Base-by-base conservation (phyloP, 2,797 vertebrate species). In the Mormyrops attenuatus region DNA sequence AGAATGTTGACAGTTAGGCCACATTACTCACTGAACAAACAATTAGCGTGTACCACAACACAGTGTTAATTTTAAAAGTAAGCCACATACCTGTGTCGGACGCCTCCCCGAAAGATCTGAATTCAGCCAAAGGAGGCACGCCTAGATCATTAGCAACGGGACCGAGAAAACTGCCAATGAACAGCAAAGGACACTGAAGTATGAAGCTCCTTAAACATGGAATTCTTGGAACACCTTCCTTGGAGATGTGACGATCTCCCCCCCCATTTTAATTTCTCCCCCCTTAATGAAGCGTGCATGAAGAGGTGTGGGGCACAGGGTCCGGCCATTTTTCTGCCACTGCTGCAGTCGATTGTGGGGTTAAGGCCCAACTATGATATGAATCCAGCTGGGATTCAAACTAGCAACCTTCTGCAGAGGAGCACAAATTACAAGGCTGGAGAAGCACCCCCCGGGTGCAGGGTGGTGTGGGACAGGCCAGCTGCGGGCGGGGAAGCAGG, bases 71-170 rank as follows among this genome's bases (percentile, higher is more conserved):
- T 82, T 82, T 15, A 38, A 41, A 38, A 5, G 41, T 82, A 82
- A 47, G 17, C 20, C 13, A 0, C 17, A 47, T 47, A 82, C 41
- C 20, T n/a, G 8, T 47, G 77, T 82, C 0, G 8, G 77, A 47
- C 77, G 20, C 77, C 77, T 82, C 77, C 77, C 77, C 41, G 77
- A 82, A 82, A 82, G 38, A 82, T 82, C 17, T 44, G 41, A 82
- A 47, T n/a, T 82, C 13, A 30, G 69, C 69, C 69, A 47, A 82
- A 11, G 3, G 7, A 82, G 41, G 3, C 41, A 47, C 77, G 0
- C 77, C 77, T 3, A 82, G 77, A 82, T 73, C 69, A 17, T 66
- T 66, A 26, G 30, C 66, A 7, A 4, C 5, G 41, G 7, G 17
- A 20, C 6, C 1, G 17, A 20, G 15, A 7, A 44, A 38, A 15